These are phyloP conservation scores for Heteromurus nitidus DNA, from an alignment of 2,888 invertebrate genomes.

Conservation along the genomic window DNA sequence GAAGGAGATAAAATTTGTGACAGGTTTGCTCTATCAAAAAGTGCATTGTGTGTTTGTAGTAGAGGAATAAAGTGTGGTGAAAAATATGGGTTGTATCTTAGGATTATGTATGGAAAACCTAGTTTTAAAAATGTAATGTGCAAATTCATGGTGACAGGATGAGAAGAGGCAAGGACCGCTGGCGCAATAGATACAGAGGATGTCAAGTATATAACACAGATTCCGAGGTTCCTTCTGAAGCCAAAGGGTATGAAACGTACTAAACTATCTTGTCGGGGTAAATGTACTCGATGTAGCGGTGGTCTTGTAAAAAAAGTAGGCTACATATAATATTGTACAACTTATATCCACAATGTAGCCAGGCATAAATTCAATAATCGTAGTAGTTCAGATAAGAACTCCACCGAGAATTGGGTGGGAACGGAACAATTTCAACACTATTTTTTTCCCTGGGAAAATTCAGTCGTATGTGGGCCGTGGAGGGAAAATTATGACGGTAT, in stretches of 20 bases:
- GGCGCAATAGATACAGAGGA: slow-evolving; percentile 33
- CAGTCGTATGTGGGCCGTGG: too few relatives aligned
- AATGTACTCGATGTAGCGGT: slow-evolving; percentile 11
- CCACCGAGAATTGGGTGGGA: slow-evolving; percentile 11
- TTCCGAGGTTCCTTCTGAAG: slow-evolving; percentile 2
- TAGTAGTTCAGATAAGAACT: neutral
- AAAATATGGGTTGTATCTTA: too few relatives aligned
- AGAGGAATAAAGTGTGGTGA: neutral
- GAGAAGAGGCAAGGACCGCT: slow-evolving; percentile 18
- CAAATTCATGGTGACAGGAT: slow-evolving; percentile 54
- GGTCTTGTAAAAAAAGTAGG: neutral
- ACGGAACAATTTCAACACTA: neutral
- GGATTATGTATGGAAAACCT: too few relatives aligned
- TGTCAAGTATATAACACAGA: slow-evolving; percentile 44
- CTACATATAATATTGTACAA: neutral
- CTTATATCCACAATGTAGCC: neutral
- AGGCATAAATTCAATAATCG: neutral
- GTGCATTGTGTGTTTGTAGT: neutral
- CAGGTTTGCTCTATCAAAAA: slow-evolving; percentile 45
- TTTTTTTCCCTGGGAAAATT: neutral
- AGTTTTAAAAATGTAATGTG: slow-evolving; percentile 37
- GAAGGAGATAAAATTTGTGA: slow-evolving; percentile 52
- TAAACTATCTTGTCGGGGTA: neutral
- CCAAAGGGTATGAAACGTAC: neutral
- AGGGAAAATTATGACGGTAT: too few relatives aligned